These are phyloP conservation scores for Alcis repandata DNA, from an alignment of 2,888 invertebrate genomes.

Conservation along the genomic window DNA sequence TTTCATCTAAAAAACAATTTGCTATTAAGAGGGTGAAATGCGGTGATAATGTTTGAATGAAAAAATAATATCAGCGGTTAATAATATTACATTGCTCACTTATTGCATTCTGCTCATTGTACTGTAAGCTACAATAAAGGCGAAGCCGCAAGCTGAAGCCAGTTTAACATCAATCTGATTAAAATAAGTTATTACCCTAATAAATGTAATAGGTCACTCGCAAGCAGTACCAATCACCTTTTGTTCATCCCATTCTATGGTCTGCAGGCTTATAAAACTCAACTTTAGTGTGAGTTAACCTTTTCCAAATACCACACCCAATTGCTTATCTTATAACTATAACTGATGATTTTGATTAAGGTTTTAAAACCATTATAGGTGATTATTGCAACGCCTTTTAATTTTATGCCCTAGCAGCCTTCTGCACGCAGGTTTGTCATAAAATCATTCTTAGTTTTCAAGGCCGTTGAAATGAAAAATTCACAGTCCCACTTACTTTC, in stretches of 20 bases:
- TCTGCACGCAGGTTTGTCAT: slow-evolving; percentile 21
- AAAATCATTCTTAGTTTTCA: slow-evolving; percentile 15
- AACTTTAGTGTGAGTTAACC: slow-evolving; percentile 13
- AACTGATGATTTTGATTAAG: slow-evolving; percentile 19
- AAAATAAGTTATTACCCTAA: background rate
- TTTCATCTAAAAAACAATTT: no score
- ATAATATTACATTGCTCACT: no score
- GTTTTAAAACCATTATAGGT: slow-evolving; percentile 22
- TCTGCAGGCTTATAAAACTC: background rate
- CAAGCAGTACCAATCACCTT: no score
- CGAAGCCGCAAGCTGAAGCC: no score
- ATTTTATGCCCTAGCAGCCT: slow-evolving; percentile 17
- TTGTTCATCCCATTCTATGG: background rate
- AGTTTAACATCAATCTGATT: background rate
- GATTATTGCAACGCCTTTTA: slow-evolving; percentile 17
- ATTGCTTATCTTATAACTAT: slow-evolving; percentile 8
- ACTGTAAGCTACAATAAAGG: no score
- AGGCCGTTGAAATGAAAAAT: slow-evolving; percentile 8
- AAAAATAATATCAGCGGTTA: no score
- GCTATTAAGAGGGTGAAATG: no score
- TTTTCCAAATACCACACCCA: slow-evolving; percentile 20
- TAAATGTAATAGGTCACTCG: no score
- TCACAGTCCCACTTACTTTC: background rate
- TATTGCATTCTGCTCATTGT: no score
- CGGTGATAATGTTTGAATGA: no score